Conservation (phyloP, 2,113 vertebrate species). For the Montifringilla adamsi region DNA sequence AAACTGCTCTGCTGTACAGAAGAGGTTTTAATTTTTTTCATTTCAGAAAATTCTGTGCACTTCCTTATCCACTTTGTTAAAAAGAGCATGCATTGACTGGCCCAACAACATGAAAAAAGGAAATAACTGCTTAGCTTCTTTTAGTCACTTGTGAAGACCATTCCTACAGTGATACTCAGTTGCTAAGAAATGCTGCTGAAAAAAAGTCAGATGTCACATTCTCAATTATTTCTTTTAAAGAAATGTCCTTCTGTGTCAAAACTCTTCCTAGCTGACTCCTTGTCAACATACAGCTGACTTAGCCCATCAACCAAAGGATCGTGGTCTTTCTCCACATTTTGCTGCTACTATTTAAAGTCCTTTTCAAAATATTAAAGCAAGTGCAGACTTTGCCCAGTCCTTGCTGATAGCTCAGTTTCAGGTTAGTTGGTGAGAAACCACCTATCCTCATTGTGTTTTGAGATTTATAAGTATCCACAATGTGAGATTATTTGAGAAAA, state of each 20-base stretch:
- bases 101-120: background rate
- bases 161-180: background rate
- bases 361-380: background rate
- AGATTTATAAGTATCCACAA: background rate
- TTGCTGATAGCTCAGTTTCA: background rate
- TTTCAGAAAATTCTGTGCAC: background rate
- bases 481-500: background rate
- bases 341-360: background rate
- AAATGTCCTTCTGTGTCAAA: background rate
- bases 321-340: background rate
- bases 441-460: background rate
- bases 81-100: background rate
- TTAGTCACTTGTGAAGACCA: background rate
- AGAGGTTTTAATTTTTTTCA: fast-evolving
- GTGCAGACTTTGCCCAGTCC: background rate
- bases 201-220: background rate
- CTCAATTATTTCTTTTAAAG: background rate
- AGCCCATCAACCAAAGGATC: background rate
- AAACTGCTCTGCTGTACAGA: background rate
- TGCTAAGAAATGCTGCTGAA: background rate
- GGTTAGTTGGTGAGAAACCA: background rate
- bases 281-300: background rate
- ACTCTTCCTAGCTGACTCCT: background rate
- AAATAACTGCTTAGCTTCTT: background rate
- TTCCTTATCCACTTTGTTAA: background rate